These are phyloP conservation scores for Drosophila engyochracea DNA, from an alignment of 2,888 invertebrate species.

Conservation along the genomic window DNA sequence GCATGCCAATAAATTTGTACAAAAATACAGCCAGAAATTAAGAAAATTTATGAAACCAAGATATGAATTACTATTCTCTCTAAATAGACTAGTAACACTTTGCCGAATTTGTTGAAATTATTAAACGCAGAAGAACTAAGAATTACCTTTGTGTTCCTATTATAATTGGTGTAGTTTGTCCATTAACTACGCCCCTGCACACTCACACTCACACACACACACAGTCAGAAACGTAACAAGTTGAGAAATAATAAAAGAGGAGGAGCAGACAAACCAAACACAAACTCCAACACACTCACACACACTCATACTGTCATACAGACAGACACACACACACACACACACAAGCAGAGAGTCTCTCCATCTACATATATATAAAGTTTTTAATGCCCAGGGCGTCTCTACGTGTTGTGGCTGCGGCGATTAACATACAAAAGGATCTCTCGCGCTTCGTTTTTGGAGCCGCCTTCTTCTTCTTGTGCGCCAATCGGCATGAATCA, in stretches of 20 bases:
- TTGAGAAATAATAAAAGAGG: conserved; percentile 61
- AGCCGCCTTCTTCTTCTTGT: conserved; percentile 73
- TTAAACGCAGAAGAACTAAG: neutral
- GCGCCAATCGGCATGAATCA: conserved; percentile 78
- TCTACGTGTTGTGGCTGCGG: conserved; percentile 54
- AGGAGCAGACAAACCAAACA: conserved; percentile 47
- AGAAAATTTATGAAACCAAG: neutral
- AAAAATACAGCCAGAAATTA: no score
- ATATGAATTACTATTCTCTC: neutral
- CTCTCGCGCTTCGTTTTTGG: conserved; percentile 63
- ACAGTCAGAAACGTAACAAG: conserved; percentile 48
- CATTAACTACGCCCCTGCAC: conserved; percentile 6
- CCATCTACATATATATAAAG: neutral
- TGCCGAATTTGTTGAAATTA: neutral
- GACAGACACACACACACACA: neutral
- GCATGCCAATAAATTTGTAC: no score
- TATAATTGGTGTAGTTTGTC: neutral
- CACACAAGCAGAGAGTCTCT: neutral
- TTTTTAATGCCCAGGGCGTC: conserved; percentile 42
- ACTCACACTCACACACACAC: conserved; percentile 4
- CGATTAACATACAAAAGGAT: conserved; percentile 84
- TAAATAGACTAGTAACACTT: neutral
- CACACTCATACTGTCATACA: neutral
- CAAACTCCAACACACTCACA: conserved; percentile 24
- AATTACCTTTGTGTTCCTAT: neutral